Evolutionary conservation across 2,888 invertebrate genomes (phyloP), one percentile per base, ranked within the genome.

Genomic region (Hypomecis atomaria): DNA sequence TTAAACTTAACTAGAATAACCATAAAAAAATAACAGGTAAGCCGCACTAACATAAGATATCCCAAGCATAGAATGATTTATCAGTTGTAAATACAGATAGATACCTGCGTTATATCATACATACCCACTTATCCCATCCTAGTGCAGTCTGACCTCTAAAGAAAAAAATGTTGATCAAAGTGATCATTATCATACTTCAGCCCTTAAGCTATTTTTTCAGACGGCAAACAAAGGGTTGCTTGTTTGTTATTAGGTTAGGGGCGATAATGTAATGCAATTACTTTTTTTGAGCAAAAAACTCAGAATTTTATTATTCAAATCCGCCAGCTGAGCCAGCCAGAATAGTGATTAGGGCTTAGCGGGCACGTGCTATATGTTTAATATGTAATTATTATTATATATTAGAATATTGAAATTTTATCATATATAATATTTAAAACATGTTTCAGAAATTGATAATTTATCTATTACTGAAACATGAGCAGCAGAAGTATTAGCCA

Each of bases 181-280:
- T 79, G 86, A 88, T 91, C 85, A 90, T 92, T 91, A 92, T 86
- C 90, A 86, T 88, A 84, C 85, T 91, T 90, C 89, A 92, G 92
- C 92, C 92, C 92, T 92, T 87, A 83, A 89, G 92, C 92, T 86
- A 86, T 92, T 92, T 82, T 92, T 92, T 92, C 90, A 90, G 90
- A 87, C 80, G 73, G 79, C 86, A 88, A 90, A 92, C 89, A 91
- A 92, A 89, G 88, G 91, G 92, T 88, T 87, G 88, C 84, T 86
- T 89, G 86, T 90, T 90, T 90, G 88, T 88, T 92, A 91, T 91
- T 89, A 86, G 87, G 89, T 90, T 87, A 86, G 92, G 92, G 91
- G 92, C 90, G 92, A 91, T 91, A 92, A 92, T 91, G 86, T 88
- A 85, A 91, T 90, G 90, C 90, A 92, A 92, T 91, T 88, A 91